Evolutionary conservation across 2,888 invertebrate genomes (phyloP).

Genomic region (Azorinus chamasolen): DNA sequence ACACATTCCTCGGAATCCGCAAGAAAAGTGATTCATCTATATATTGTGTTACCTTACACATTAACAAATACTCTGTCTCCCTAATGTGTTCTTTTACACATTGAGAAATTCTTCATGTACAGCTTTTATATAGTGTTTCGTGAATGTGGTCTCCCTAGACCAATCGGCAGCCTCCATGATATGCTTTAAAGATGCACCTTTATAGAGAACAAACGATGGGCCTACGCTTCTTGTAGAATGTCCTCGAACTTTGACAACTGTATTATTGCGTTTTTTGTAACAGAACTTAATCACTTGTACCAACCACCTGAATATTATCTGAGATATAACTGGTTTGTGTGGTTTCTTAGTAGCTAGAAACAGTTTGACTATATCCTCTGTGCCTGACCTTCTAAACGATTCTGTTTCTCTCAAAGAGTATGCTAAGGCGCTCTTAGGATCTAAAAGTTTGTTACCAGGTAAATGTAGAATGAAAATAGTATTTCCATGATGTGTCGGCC

Average conservation of each 20-base stretch:
- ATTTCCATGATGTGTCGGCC: conserved; percentile 27
- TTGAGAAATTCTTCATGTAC: background rate
- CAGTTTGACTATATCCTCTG: conserved; percentile 9
- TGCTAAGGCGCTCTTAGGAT: conserved; percentile 27
- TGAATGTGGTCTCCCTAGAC: conserved; percentile 6
- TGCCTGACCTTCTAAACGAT: background rate
- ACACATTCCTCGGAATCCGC: too few relatives aligned
- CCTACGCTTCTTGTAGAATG: conserved; percentile 39
- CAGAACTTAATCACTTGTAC: conserved; percentile 10
- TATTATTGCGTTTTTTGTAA: background rate
- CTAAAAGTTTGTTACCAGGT: conserved; percentile 19
- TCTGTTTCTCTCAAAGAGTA: conserved; percentile 29
- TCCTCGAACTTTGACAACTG: background rate
- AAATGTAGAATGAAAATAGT: conserved; percentile 38
- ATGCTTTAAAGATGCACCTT: conserved; percentile 6
- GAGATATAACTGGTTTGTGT: conserved; percentile 24
- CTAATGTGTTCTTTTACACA: too few relatives aligned
- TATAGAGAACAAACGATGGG: conserved; percentile 7
- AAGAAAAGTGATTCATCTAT: too few relatives aligned
- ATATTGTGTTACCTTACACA: too few relatives aligned
- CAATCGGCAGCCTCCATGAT: too few relatives aligned
- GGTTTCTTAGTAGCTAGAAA: conserved; percentile 30
- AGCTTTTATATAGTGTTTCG: background rate
- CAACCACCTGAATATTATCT: conserved; percentile 29
- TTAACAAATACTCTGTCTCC: too few relatives aligned